Conservation (phyloP, 2,113 vertebrate species). For the Eulemur rufifrons region DNA sequence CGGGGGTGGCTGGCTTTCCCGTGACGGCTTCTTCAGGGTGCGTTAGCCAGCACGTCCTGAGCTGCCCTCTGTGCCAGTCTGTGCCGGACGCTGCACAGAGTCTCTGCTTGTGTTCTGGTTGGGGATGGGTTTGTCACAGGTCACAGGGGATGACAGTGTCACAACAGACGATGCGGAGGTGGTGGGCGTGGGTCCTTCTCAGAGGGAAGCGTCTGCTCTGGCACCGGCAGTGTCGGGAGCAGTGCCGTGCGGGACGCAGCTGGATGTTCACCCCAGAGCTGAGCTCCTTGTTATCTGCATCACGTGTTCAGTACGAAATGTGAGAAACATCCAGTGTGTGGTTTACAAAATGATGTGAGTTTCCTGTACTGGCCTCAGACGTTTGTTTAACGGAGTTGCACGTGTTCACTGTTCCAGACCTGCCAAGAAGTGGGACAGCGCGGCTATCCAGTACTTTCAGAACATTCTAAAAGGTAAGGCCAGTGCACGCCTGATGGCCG, state of each 20-base stretch:
- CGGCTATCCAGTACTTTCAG: conserved; percentile 90
- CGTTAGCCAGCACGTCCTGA: fast-evolving
- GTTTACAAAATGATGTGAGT: background rate
- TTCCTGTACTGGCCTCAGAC: background rate
- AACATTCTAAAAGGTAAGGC: conserved; percentile 88
- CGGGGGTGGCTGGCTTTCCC: no score
- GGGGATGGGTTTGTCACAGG: background rate
- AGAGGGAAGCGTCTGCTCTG: background rate
- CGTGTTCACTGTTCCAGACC: conserved; percentile 83
- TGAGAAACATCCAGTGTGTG: fast-evolving
- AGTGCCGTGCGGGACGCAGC: fast-evolving
- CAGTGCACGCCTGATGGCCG: fast-evolving
- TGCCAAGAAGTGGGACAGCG: conserved; percentile 90
- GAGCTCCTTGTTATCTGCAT: background rate
- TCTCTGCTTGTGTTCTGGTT: background rate
- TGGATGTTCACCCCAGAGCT: background rate
- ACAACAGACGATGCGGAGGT: background rate
- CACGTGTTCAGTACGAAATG: fast-evolving
- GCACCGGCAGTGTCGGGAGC: no score
- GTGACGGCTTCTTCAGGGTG: fast-evolving
- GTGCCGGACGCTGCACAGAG: background rate
- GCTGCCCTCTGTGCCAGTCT: background rate
- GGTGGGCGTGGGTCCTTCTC: background rate
- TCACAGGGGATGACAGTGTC: background rate
- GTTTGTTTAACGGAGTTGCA: background rate